A percentile compares a stretch with the other conserved stretches of the same genome.
Evolutionary conservation across 2,113 vertebrate species (phyloP).

Genomic region (Pachypanchax playfairii): DNA sequence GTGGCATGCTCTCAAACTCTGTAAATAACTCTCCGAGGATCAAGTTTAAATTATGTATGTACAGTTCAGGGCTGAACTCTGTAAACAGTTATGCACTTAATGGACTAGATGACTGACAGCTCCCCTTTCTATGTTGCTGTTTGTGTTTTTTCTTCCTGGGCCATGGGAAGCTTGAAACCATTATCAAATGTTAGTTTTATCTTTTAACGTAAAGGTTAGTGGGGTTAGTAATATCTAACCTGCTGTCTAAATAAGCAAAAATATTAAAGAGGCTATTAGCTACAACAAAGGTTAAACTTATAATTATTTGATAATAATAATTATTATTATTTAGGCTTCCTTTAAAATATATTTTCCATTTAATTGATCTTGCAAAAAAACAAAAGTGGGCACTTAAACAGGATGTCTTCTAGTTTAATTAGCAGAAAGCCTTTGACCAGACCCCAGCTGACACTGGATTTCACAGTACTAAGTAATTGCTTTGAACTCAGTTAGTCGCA

Average conservation of each 20-base stretch:
- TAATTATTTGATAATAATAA: too few relatives aligned
- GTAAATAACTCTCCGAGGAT: slow-evolving; percentile 63
- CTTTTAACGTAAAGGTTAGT: slow-evolving; percentile 9
- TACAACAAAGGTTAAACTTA: neutral
- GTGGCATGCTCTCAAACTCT: slow-evolving; percentile 46
- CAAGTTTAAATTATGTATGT: slow-evolving; percentile 74
- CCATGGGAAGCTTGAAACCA: slow-evolving; percentile 29
- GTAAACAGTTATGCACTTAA: slow-evolving; percentile 77
- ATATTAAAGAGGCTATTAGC: neutral
- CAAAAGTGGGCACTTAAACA: slow-evolving; percentile 11
- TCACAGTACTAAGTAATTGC: slow-evolving; percentile 35
- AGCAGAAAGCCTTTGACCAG: slow-evolving; percentile 47
- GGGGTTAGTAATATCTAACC: neutral
- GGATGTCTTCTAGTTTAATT: slow-evolving; percentile 46
- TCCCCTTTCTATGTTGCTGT: slow-evolving; percentile 11
- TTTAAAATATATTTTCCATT: slow-evolving; percentile 8
- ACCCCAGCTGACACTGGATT: slow-evolving; percentile 42
- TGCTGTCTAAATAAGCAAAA: slow-evolving; percentile 2
- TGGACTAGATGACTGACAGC: slow-evolving; percentile 74
- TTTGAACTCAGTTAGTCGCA: slow-evolving; percentile 16
- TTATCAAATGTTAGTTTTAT: slow-evolving; percentile 17
- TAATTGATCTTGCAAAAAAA: neutral
- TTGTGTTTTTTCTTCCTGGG: slow-evolving; percentile 1
- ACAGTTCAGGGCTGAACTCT: slow-evolving; percentile 71
- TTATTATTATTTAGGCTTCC: too few relatives aligned